A percentile compares a stretch with the other conserved stretches of the same genome.
phyloP scores from a whole-genome alignment of 2,113 vertebrate species.

The Aspidoscelis tigris region DNA sequence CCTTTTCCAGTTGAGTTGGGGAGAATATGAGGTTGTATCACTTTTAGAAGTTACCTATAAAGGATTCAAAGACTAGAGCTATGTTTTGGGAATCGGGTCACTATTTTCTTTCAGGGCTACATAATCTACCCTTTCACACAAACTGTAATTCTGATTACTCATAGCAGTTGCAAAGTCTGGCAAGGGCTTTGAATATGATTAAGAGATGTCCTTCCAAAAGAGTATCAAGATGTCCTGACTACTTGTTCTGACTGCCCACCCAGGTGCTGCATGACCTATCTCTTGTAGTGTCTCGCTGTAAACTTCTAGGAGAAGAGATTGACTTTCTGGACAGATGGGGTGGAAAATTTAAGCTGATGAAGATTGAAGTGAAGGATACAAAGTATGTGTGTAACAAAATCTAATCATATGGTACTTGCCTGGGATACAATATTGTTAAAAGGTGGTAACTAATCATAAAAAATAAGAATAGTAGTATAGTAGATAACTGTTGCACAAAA shows the following conservation, averaged over 20 bases:
- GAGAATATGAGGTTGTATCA: neutral
- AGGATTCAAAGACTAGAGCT: neutral
- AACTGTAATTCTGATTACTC: neutral
- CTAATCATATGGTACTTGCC: neutral
- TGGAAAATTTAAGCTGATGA: slow-evolving; percentile 77
- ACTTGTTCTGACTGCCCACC: slow-evolving; percentile 28
- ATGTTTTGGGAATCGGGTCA: neutral
- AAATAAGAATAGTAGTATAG: no score
- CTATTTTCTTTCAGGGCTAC: neutral
- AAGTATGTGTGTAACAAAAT: slow-evolving; percentile 71
- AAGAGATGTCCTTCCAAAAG: neutral
- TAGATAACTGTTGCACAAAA: no score
- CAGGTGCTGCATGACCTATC: slow-evolving; percentile 81
- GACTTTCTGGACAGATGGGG: slow-evolving; percentile 81
- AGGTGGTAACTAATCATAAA: neutral
- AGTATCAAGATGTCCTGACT: neutral
- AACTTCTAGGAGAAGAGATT: slow-evolving; percentile 77
- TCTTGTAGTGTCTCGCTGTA: slow-evolving; percentile 72
- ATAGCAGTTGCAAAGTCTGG: neutral
- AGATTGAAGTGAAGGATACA: slow-evolving; percentile 66
- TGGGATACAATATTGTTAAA: neutral
- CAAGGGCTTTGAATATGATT: neutral
- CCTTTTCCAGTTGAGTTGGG: neutral
- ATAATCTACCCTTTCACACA: neutral
- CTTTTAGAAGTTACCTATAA: neutral